phyloP scores from a whole-genome alignment of 2,113 vertebrate genomes.

The human region DNA sequence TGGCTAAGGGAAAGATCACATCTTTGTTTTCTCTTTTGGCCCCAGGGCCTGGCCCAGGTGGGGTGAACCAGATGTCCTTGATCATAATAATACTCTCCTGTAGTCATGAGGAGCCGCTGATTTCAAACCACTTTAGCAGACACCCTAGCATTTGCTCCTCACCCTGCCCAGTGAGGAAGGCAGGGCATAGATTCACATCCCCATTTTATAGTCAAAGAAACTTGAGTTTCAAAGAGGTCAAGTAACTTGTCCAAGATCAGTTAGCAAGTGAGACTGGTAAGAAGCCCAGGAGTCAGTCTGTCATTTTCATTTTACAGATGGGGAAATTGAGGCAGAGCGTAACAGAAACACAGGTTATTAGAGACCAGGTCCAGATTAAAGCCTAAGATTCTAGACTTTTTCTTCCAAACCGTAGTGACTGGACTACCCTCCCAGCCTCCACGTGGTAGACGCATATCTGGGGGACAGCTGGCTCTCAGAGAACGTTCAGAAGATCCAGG shows the following conservation, averaged over 20 bases:
- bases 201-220: background rate
- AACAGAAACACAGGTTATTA: background rate
- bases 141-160: background rate
- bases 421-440: background rate
- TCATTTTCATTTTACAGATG: background rate
- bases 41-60: background rate
- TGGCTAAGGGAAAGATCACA: background rate
- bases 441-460: background rate
- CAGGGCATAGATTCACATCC: background rate
- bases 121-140: background rate
- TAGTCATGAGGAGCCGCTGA: background rate
- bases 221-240: background rate
- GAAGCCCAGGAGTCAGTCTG: background rate
- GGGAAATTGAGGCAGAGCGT: background rate
- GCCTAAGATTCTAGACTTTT: background rate
- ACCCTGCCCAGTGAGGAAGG: background rate
- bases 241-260: background rate
- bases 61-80: rapidly evolving
- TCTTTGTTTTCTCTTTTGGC: background rate
- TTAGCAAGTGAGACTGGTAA: background rate
- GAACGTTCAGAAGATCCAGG: background rate
- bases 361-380: background rate
- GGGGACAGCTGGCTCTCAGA: background rate
- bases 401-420: background rate
- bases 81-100: background rate